A percentile compares a stretch with the other conserved stretches of the same genome.
phyloP scores from a whole-genome alignment of 64 coral and sea anemone genomes.

The Dendronephthya gigantea region DNA sequence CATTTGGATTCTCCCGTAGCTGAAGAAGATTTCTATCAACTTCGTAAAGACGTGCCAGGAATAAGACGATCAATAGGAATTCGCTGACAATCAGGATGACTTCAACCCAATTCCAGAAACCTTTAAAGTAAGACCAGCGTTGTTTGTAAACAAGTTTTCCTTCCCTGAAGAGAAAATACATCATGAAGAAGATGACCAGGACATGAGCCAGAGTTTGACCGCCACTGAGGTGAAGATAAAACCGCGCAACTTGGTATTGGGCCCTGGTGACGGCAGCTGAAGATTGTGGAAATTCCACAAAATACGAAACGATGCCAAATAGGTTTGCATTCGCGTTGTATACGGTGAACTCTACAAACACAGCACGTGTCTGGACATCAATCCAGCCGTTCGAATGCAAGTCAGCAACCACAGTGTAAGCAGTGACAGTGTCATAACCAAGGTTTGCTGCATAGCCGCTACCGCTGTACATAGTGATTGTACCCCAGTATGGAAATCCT shows the following conservation, averaged over 20 bases:
- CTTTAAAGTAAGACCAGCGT: conserved; percentile 53
- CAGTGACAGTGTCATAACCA: conserved; percentile 65
- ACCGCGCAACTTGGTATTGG: conserved; percentile 35
- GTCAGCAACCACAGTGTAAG: conserved; percentile 71
- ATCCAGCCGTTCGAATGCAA: conserved; percentile 78
- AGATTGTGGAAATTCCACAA: conserved; percentile 63
- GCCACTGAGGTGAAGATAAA: conserved; percentile 35
- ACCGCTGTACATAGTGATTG: conserved; percentile 48
- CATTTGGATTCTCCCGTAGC: conserved; percentile 69
- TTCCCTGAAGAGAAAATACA: conserved; percentile 85
- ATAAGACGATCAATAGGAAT: conserved; percentile 53
- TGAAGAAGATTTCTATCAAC: conserved; percentile 49
- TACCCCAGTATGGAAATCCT: conserved; percentile 80
- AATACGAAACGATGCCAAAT: conserved; percentile 73
- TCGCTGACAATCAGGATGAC: conserved; percentile 51
- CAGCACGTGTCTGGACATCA: conserved; percentile 43
- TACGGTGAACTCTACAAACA: no score
- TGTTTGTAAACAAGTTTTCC: conserved; percentile 56
- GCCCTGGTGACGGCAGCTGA: conserved; percentile 55
- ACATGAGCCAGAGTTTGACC: conserved; percentile 32
- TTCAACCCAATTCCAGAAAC: conserved; percentile 96
- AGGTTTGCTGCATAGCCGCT: conserved; percentile 71
- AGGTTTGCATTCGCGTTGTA: conserved; percentile 28
- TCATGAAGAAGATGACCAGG: conserved; percentile 35
- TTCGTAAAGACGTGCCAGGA: conserved; percentile 57